Evolutionary conservation across 2,888 invertebrate genomes (phyloP), one percentile per base, ranked within the genome.

Genomic region (Tachina fera): DNA sequence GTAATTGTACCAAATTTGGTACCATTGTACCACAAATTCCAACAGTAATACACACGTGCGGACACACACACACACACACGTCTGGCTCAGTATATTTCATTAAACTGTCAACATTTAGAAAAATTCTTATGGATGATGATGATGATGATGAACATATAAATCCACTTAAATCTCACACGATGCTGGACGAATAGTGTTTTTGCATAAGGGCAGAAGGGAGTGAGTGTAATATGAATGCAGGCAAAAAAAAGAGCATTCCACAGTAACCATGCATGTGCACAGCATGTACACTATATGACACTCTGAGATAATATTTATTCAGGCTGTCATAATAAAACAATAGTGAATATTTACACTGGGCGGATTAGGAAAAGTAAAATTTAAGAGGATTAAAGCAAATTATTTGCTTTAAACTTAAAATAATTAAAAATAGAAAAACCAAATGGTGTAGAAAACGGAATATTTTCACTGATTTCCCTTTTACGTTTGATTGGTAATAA

Each of bases 71-170:
- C 39, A 10, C 31, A 31, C 31, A 31, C 31, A 31, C 14, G 16
- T 31, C 13, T 53, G 6, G 9, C 51, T 31, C 10, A 39, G 22
- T n/a, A 3, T 61, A n/a, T 70, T 63, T 63, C 47, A 78, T 51
- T 43, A 78, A 80, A 68, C 74, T 60, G 67, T 74, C 74, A 74
- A 81, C 81, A 81, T 68, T 60, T 74, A 67, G 31, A 31, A 31
- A 74, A 74, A 80, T 74, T 65, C 80, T 74, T 74, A 68, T 74
- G 60, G 56, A 80, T 80, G 49, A 79, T 71, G 31, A 31, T 31
- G 31, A 31, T 31, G 31, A 31, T 31, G 71, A 65, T 80, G 67
- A 81, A 81, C 75, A 60, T 61, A 81, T 61, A 68, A 75, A 75
- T 75, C 68, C 61, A 70, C 75, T 75, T 68, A 51, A 68, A 45